Conservation (phyloP, 92 coral and sea anemone species). For the Phenganax marumi region DNA sequence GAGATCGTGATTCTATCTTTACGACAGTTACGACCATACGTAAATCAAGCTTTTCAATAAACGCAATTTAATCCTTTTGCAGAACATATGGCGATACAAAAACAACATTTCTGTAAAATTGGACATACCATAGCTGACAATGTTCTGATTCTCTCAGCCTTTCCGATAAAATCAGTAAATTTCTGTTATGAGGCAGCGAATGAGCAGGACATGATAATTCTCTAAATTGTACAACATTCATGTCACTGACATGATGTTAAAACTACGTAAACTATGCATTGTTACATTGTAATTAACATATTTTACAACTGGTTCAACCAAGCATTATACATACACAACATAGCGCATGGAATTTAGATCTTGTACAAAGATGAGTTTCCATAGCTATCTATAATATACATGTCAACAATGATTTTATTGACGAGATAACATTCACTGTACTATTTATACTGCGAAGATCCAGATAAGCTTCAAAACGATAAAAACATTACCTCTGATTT, state of each 20-base stretch:
- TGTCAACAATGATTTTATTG: too few species aligned
- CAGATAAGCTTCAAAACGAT: too few species aligned
- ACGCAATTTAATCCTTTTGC: too few species aligned
- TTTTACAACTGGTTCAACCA: not conserved
- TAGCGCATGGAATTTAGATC: not conserved
- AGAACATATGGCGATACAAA: too few species aligned
- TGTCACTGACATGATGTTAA: not conserved
- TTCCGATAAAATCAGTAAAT: not conserved
- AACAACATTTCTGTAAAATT: too few species aligned
- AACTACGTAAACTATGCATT: slow-evolving; percentile 18
- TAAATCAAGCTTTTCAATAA: too few species aligned
- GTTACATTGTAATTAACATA: slow-evolving; percentile 3
- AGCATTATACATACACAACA: not conserved
- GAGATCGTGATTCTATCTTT: too few species aligned
- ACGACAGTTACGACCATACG: too few species aligned
- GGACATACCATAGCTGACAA: slow-evolving; percentile 8
- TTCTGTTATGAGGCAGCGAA: not conserved
- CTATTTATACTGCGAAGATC: too few species aligned
- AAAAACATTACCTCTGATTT: too few species aligned
- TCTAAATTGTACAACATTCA: not conserved
- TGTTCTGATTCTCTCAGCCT: not conserved
- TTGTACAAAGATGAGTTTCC: not conserved
- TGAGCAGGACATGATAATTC: not conserved
- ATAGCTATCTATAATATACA: too few species aligned
- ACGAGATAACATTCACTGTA: too few species aligned